phyloP scores from a whole-genome alignment of 1,140 invertebrate species.

The Eueides isabella region DNA sequence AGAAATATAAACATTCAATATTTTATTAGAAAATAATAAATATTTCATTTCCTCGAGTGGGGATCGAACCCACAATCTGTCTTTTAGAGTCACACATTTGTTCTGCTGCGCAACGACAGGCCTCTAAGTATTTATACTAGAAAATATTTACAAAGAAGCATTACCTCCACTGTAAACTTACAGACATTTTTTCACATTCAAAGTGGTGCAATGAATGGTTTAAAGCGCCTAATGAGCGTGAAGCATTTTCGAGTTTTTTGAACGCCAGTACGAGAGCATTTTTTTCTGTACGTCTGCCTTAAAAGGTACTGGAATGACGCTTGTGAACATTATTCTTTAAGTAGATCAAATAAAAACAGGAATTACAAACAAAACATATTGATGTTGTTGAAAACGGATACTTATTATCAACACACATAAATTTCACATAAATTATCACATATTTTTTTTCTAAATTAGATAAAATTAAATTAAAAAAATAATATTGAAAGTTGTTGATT shows the following conservation, averaged over 20 bases:
- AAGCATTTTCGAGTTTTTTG: slow-evolving; percentile 30
- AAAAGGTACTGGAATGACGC: neutral
- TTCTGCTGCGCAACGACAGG: too few species aligned
- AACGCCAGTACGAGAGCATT: slow-evolving; percentile 11
- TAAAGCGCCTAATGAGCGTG: slow-evolving; percentile 25
- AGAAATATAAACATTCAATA: too few species aligned
- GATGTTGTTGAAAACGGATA: neutral
- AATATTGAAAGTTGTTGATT: too few species aligned
- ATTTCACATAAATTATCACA: too few species aligned
- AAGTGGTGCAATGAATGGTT: slow-evolving; percentile 25
- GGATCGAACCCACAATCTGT: too few species aligned
- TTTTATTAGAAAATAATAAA: too few species aligned
- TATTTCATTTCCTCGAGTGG: too few species aligned
- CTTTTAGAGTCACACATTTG: too few species aligned
- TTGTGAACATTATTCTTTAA: neutral
- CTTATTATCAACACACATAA: neutral
- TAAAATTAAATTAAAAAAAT: too few species aligned
- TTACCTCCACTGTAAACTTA: slow-evolving; percentile 26
- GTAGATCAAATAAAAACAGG: neutral
- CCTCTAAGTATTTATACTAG: neutral
- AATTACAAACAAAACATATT: neutral
- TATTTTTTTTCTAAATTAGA: neutral
- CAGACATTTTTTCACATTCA: slow-evolving; percentile 30
- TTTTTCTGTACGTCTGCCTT: slow-evolving; percentile 3
- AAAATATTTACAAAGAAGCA: slow-evolving; percentile 15